Evolutionary conservation across 1,140 invertebrate genomes (phyloP), one percentile per base, ranked within the genome.

Genomic region (Belonocnema kinseyi): DNA sequence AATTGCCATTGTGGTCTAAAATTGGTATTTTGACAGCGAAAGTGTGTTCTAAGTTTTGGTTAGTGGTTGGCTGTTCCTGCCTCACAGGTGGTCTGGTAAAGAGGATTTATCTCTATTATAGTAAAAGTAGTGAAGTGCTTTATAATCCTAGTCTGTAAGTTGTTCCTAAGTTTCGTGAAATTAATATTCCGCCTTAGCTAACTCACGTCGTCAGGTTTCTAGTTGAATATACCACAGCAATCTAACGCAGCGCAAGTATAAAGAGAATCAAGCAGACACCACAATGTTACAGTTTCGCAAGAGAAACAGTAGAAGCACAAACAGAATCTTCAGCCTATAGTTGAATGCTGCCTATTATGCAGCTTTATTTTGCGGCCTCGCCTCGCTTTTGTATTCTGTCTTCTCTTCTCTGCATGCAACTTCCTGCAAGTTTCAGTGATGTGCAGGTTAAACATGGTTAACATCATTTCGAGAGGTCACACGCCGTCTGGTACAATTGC

Each of bases 281-380:
- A 54, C n/a, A n/a, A 11, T n/a, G 53, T 54, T 54, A 54, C n/a
- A n/a, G 53, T 54, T 54, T 54, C 53, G n/a, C 53, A 54, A 54
- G 53, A 54, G 53, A 54, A 54, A 54, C 53, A 54, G 53, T 54
- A 54, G 53, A 54, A 17, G 53, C 40, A 54, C 53, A n/a, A n/a
- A 54, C 53, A 54, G 53, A 54, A n/a, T 54, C 53, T 54, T 54
- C n/a, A 54, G 53, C 53, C 53, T 54, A 54, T 54, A 54, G 16
- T 46, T 54, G 53, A 54, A n/a, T 54, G 16, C 53, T 54, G 16
- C 14, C 26, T 33, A 4, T 4, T 4, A 33, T 33, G 4, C 26
- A n/a, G n/a, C 53, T 54, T 17, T 54, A 54, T 54, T 11, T 54
- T 17, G 4, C n/a, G 17, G 13, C 53, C 53, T 8, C 13, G 13